Conservation (phyloP, 2,113 vertebrate genomes). For the Otus sunia region DNA sequence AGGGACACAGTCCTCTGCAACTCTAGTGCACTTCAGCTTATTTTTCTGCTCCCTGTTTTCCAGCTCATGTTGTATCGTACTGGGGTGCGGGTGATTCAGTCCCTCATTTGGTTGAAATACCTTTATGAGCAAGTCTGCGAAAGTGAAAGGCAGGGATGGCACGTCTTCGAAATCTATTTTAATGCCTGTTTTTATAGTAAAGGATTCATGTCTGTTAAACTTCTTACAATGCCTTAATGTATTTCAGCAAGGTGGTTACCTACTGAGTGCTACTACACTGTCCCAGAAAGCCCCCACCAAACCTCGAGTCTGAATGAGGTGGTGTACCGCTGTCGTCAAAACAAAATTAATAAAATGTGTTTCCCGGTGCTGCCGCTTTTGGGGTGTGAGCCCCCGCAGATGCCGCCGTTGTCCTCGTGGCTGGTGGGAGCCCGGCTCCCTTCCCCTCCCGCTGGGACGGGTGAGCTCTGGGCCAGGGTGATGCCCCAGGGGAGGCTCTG, state of each 20-base stretch:
- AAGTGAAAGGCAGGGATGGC: neutral
- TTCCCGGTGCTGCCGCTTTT: neutral
- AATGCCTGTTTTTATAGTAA: neutral
- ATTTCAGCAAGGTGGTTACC: neutral
- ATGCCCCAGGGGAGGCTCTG: neutral
- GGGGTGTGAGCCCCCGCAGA: accelerated
- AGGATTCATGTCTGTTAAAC: neutral
- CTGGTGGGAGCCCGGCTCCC: accelerated
- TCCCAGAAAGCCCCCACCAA: neutral
- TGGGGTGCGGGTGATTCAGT: neutral
- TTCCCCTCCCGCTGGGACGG: accelerated
- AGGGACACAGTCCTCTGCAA: conserved; percentile 23
- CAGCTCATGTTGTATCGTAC: neutral
- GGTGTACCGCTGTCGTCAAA: accelerated
- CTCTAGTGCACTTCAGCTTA: neutral
- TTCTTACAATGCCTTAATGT: neutral
- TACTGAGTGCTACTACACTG: accelerated
- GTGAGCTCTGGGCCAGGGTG: accelerated
- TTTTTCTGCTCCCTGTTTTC: conserved; percentile 17
- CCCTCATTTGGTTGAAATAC: neutral
- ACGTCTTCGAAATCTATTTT: neutral
- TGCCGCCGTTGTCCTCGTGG: neutral
- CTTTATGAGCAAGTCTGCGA: neutral
- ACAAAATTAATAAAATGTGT: neutral
- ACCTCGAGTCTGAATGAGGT: accelerated